These are phyloP conservation scores for Cavia aperea DNA, from an alignment of 2,113 vertebrate genomes.

Conservation along the genomic window DNA sequence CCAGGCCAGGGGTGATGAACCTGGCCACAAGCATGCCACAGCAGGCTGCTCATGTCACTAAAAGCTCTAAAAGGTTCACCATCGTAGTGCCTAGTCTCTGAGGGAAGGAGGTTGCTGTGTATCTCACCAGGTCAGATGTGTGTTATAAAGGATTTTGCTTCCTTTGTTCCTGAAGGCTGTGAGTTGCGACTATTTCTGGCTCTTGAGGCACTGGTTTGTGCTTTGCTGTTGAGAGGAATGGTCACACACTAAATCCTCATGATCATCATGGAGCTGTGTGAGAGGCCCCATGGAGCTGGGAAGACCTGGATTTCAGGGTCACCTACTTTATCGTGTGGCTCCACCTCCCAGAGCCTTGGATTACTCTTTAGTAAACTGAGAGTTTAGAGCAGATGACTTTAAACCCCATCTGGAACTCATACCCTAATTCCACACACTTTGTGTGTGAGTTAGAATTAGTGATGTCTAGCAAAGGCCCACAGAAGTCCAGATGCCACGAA, in stretches of 20 bases:
- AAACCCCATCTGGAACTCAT: not conserved
- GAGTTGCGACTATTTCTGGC: not conserved
- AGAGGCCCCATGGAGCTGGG: not conserved
- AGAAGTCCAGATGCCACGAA: not conserved
- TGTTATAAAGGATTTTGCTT: not conserved
- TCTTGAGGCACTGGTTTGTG: not conserved
- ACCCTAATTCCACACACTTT: not conserved
- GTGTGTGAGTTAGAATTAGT: not conserved
- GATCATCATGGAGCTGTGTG: fast-evolving
- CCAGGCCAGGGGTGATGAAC: no score
- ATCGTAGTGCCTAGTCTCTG: not conserved
- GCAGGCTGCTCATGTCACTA: not conserved
- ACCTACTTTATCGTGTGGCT: not conserved
- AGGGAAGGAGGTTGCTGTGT: not conserved
- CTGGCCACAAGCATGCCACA: not conserved
- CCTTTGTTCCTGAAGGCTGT: not conserved
- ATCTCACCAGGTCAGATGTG: not conserved
- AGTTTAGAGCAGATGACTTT: not conserved
- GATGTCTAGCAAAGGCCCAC: not conserved
- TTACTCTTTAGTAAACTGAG: not conserved
- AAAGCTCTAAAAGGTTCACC: not conserved
- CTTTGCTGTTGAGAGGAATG: not conserved
- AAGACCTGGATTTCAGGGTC: not conserved
- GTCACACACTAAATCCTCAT: not conserved
- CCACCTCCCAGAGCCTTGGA: not conserved